These are phyloP conservation scores for Numenius phaeopus DNA, from an alignment of 2,797 vertebrate genomes.

Conservation along the genomic window DNA sequence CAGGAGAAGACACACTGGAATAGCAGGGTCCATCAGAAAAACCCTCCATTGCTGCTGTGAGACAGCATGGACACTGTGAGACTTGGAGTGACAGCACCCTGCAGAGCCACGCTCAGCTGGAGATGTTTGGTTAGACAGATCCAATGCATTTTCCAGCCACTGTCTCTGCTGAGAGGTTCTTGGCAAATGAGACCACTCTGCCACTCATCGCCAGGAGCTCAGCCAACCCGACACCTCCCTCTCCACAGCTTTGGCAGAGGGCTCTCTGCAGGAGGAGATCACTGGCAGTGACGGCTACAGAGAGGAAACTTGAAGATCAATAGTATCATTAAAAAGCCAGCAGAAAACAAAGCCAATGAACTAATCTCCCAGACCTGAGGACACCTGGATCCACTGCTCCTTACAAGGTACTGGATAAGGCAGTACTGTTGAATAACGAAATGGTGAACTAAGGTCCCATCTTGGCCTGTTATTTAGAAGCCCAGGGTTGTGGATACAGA, in stretches of 20 bases:
- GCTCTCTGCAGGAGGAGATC: neutral
- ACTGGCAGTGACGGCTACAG: neutral
- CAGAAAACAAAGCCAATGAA: neutral
- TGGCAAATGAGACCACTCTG: neutral
- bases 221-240: neutral
- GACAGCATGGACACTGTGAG: neutral
- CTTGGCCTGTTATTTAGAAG: neutral
- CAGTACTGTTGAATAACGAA: neutral
- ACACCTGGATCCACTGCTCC: neutral
- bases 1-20: neutral
- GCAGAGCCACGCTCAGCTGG: neutral
- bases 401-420: neutral
- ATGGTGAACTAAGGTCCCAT: neutral
- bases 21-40: neutral
- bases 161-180: constrained; percentile 14
- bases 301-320: neutral
- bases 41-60: neutral
- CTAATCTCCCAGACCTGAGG: neutral
- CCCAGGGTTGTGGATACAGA: neutral
- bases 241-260: neutral
- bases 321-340: neutral
- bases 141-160: neutral
- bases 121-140: neutral
- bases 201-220: constrained; percentile 20
- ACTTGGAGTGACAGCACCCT: constrained; percentile 9